Percentiles rank a stretch among this genome's conserved stretches.
These are phyloP conservation scores for Eristalis intricaria DNA, from an alignment of 2,888 invertebrate genomes.

Conservation along the genomic window DNA sequence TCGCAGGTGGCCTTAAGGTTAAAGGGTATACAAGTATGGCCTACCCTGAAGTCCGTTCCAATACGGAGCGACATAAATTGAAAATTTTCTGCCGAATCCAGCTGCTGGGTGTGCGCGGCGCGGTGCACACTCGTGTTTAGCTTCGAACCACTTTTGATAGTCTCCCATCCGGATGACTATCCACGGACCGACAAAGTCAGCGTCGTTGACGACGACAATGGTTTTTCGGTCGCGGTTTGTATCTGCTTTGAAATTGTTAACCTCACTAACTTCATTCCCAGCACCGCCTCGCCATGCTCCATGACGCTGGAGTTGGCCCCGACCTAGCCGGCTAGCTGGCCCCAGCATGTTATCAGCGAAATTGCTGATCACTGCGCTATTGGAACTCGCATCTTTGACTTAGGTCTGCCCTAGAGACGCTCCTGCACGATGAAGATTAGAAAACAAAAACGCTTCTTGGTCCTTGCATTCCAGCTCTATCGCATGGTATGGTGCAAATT, in stretches of 20 bases:
- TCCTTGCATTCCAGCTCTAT: no score
- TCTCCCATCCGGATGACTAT: constrained; percentile 39
- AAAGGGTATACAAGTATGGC: no score
- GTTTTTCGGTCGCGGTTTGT: constrained; percentile 73
- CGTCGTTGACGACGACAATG: constrained; percentile 45
- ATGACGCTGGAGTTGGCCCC: not conserved
- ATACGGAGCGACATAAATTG: constrained; percentile 66
- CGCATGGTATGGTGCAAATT: no score
- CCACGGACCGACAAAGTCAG: constrained; percentile 61
- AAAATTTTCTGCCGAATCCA: constrained; percentile 61
- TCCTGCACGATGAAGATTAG: no score
- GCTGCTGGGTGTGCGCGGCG: not conserved
- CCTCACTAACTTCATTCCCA: constrained; percentile 72
- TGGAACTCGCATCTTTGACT: no score
- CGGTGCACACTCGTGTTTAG: not conserved
- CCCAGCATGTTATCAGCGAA: no score
- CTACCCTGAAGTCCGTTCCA: constrained; percentile 49
- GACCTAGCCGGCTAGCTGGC: no score
- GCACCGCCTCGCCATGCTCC: not conserved
- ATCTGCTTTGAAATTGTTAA: constrained; percentile 74
- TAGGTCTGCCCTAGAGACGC: no score
- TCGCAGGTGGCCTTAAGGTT: no score
- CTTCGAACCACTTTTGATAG: constrained; percentile 57
- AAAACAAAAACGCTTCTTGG: no score
- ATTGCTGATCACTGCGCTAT: no score